phyloP scores from a whole-genome alignment of 2,113 vertebrate species.

The Actenoides hombroni region DNA sequence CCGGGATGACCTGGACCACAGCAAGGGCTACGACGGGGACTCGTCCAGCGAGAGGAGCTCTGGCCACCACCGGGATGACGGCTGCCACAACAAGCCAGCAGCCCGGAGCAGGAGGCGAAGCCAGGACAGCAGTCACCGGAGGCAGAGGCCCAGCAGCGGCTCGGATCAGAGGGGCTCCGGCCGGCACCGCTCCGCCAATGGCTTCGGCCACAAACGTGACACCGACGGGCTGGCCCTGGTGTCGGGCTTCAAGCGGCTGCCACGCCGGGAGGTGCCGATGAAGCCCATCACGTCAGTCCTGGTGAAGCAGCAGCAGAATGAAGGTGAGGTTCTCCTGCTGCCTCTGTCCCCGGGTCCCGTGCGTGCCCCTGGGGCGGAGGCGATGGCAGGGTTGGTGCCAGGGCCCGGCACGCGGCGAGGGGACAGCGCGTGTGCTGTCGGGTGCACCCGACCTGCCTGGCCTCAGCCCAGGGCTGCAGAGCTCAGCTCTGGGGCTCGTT shows the following conservation, averaged over 20 bases:
- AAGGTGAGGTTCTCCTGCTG: conserved; percentile 75
- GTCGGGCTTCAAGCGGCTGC: conserved; percentile 89
- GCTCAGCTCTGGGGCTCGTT: background rate
- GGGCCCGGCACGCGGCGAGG: background rate
- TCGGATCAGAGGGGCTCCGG: background rate
- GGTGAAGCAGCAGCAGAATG: conserved; percentile 79
- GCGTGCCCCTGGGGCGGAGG: too few relatives aligned
- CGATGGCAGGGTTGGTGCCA: background rate
- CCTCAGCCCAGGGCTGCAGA: background rate
- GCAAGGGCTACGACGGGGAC: conserved; percentile 78
- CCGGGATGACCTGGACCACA: conserved; percentile 56
- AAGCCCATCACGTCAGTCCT: conserved; percentile 85
- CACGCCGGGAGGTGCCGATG: conserved; percentile 56
- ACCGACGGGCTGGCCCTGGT: conserved; percentile 75
- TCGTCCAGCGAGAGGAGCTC: conserved; percentile 81
- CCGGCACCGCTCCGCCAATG: background rate
- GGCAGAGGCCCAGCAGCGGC: background rate
- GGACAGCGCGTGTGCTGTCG: background rate
- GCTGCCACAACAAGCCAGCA: background rate
- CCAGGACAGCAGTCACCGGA: conserved; percentile 32
- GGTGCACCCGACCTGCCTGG: background rate
- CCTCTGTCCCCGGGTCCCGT: background rate
- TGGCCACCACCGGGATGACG: background rate
- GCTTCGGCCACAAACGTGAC: background rate
- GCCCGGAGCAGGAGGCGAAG: conserved; percentile 33